Conservation (phyloP, 2,888 invertebrate genomes). For the Bellardia bayeri region DNA sequence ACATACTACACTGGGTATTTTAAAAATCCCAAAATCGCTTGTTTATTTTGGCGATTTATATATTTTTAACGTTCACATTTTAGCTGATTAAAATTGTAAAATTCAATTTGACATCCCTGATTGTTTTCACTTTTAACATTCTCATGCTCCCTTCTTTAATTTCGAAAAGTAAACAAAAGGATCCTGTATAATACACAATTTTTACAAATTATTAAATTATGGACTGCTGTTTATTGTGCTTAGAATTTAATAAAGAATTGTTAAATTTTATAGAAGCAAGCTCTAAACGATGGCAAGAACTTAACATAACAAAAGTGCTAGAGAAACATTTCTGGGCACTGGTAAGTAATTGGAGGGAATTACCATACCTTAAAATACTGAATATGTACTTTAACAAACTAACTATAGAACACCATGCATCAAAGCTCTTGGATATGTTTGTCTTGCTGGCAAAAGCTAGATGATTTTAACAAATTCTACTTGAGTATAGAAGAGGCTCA, state of each 20-base stretch:
- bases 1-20: no score
- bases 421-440: conserved; percentile 74
- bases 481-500: conserved; percentile 77
- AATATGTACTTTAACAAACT: neutral
- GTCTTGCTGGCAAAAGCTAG: conserved; percentile 78
- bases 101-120: no score
- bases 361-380: no score
- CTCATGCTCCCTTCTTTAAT: no score
- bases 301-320: conserved; percentile 34
- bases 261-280: conserved; percentile 2
- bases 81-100: no score
- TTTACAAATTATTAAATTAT: neutral
- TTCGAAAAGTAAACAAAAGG: no score
- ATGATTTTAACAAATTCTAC: conserved; percentile 78
- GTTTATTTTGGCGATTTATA: no score
- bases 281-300: conserved; percentile 49
- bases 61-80: no score
- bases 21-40: no score
- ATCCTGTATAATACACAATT: neutral
- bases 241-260: conserved; percentile 50
- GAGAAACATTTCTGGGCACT: conserved; percentile 66
- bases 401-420: conserved; percentile 45
- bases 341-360: conserved; percentile 22
- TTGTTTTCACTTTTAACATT: no score
- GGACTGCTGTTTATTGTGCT: conserved; percentile 63